Evolutionary conservation across 2,113 vertebrate genomes (phyloP).

Genomic region (Bubalus kerabau): DNA sequence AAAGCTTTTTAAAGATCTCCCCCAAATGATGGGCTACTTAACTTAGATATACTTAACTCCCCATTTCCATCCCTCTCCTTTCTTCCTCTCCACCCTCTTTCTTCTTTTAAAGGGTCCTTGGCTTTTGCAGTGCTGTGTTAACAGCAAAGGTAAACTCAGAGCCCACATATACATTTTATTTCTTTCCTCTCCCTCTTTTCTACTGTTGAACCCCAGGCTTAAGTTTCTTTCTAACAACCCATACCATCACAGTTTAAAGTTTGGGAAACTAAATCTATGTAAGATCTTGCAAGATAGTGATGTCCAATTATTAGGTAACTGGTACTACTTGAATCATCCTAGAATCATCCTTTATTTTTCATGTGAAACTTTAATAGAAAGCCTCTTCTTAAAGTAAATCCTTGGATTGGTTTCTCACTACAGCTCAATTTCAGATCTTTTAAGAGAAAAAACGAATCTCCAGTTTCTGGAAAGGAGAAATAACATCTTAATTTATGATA

Average conservation of each 20-base stretch:
- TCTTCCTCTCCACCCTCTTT: background rate
- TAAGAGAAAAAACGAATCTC: background rate
- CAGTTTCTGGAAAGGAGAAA: background rate
- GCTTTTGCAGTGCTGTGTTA: background rate
- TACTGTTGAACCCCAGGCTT: background rate
- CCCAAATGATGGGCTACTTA: background rate
- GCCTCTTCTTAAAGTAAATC: background rate
- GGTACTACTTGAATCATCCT: background rate
- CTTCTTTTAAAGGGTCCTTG: background rate
- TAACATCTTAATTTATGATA: background rate
- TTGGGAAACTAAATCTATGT: background rate
- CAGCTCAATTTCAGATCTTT: background rate
- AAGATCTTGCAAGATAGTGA: background rate
- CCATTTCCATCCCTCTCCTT: background rate
- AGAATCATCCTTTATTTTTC: background rate
- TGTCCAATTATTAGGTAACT: background rate
- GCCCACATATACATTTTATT: background rate
- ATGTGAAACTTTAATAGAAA: background rate
- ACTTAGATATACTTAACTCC: background rate
- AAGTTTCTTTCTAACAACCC: background rate
- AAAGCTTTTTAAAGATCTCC: background rate
- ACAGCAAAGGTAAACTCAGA: background rate
- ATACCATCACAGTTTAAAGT: background rate
- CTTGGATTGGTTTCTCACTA: background rate
- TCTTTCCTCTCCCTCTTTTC: background rate